phyloP scores from a whole-genome alignment of 2,113 vertebrate species.

The Caretta caretta region DNA sequence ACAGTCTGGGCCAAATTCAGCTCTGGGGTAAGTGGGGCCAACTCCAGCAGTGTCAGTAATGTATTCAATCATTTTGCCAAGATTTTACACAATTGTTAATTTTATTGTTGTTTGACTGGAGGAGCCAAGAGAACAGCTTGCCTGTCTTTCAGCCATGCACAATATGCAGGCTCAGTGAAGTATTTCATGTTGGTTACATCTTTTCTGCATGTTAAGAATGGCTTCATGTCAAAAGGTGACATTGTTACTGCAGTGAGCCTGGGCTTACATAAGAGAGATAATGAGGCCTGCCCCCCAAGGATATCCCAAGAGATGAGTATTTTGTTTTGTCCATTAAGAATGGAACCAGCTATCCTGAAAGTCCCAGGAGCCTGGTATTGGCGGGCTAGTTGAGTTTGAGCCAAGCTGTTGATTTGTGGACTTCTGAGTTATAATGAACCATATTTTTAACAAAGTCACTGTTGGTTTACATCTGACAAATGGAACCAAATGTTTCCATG shows the following conservation, averaged over 20 bases:
- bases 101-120: slow-evolving; percentile 49
- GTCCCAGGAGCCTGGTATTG: slow-evolving; percentile 32
- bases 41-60: slow-evolving; percentile 24
- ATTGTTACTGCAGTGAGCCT: slow-evolving; percentile 1
- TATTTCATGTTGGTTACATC: not conserved
- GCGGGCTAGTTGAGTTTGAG: not conserved
- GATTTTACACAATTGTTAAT: slow-evolving; percentile 49
- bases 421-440: slow-evolving; percentile 17
- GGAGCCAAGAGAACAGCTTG: slow-evolving; percentile 25
- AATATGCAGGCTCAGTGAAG: not conserved
- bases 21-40: not conserved
- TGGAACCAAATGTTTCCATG: not conserved
- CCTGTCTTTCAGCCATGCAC: slow-evolving; percentile 10
- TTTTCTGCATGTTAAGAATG: not conserved
- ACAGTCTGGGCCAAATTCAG: slow-evolving; percentile 1
- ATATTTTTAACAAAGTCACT: not conserved
- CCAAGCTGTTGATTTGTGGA: slow-evolving; percentile 31
- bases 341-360: slow-evolving; percentile 3
- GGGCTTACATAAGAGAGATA: not conserved
- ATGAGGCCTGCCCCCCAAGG: not conserved
- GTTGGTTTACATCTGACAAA: not conserved
- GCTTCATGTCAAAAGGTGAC: not conserved
- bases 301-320: not conserved
- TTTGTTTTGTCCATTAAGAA: slow-evolving; percentile 19
- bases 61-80: slow-evolving; percentile 9